A percentile compares a stretch with the other conserved stretches of the same genome.
Conservation (phyloP, 2,797 vertebrate species). For the Sebastes matsubarae region DNA sequence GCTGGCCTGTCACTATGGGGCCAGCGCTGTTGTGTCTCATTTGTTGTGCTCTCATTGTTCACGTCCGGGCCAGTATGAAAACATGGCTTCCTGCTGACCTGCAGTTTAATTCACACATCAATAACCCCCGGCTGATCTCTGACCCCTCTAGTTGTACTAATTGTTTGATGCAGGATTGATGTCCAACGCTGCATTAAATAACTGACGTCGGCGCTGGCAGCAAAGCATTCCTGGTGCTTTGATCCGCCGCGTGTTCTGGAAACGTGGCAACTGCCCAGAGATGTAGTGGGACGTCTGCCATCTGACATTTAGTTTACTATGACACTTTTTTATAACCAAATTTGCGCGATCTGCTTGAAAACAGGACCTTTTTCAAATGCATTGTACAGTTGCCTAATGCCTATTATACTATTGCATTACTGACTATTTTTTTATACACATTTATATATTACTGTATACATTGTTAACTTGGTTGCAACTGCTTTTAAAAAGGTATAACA, state of each 20-base stretch:
- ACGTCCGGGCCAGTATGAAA: constrained; percentile 70
- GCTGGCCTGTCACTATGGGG: constrained; percentile 71
- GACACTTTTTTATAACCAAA: background rate
- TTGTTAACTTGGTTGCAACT: background rate
- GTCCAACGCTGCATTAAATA: constrained; percentile 77
- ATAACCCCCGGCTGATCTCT: constrained; percentile 82
- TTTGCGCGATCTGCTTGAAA: background rate
- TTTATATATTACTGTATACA: background rate
- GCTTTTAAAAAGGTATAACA: background rate
- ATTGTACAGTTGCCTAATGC: background rate
- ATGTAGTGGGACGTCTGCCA: background rate
- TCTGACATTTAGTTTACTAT: background rate
- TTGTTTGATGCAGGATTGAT: constrained; percentile 85
- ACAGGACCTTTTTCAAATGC: background rate
- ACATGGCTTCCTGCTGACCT: constrained; percentile 85
- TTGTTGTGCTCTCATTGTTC: constrained; percentile 80
- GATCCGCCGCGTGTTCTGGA: constrained; percentile 47
- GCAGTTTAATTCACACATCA: constrained; percentile 86
- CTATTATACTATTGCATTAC: background rate
- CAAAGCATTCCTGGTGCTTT: constrained; percentile 23
- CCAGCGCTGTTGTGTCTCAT: constrained; percentile 69
- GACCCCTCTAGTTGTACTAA: constrained; percentile 79
- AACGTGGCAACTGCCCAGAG: constrained; percentile 1
- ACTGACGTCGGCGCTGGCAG: constrained; percentile 35
- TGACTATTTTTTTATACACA: background rate